Evolutionary conservation across 2,113 vertebrate species (phyloP).

Genomic region (Ophthalmolycus amberensis): DNA sequence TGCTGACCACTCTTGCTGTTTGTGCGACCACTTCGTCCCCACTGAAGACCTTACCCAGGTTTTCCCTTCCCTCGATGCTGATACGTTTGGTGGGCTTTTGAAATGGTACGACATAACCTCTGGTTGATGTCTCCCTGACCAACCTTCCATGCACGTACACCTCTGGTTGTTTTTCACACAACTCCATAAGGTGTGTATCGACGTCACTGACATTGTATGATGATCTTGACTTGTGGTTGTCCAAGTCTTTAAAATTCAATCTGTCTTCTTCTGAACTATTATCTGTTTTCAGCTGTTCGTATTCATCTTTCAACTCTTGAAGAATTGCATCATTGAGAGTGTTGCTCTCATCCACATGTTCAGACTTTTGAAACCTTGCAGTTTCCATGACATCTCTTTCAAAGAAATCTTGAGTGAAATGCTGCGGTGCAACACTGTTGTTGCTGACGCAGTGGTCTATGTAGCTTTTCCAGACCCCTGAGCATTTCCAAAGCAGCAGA

Average conservation of each 20-base stretch:
- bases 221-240: conserved; percentile 54
- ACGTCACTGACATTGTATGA: neutral
- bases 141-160: conserved; percentile 55
- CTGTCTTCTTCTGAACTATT: conserved; percentile 37
- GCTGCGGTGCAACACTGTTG: conserved; percentile 73
- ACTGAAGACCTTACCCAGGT: conserved; percentile 63
- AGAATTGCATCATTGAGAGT: conserved; percentile 84
- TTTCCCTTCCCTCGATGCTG: conserved; percentile 66
- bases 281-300: conserved; percentile 47
- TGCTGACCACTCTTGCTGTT: conserved; percentile 59
- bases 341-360: conserved; percentile 47
- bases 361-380: conserved; percentile 70
- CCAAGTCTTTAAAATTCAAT: neutral
- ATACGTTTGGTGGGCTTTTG: conserved; percentile 44
- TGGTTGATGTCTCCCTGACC: conserved; percentile 46
- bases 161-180: conserved; percentile 35
- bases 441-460: conserved; percentile 85
- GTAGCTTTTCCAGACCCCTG: conserved; percentile 90
- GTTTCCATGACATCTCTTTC: conserved; percentile 82
- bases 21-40: conserved; percentile 77
- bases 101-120: conserved; percentile 64
- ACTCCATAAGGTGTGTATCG: conserved; percentile 14
- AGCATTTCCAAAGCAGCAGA: conserved; percentile 89
- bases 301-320: conserved; percentile 75
- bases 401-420: conserved; percentile 84